A percentile compares a stretch with the other conserved stretches of the same genome.
These are phyloP conservation scores for Micropterix aruncella DNA, from an alignment of 2,888 invertebrate genomes.

Conservation along the genomic window DNA sequence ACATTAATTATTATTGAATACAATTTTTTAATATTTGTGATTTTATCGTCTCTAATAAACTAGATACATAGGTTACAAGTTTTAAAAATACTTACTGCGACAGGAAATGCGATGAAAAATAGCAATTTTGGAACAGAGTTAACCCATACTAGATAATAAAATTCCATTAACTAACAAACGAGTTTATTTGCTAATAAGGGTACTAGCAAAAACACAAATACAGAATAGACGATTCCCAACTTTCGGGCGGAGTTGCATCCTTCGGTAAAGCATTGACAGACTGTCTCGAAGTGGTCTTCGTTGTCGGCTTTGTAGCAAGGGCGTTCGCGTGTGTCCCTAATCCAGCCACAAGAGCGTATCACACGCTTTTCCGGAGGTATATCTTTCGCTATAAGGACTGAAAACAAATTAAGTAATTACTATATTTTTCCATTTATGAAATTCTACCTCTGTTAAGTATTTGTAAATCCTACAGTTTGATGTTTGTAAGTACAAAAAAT, in stretches of 20 bases:
- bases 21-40: too few relatives aligned
- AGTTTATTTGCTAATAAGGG: too few relatives aligned
- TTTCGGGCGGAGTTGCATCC: slow-evolving; percentile 38
- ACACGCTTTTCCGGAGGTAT: slow-evolving; percentile 27
- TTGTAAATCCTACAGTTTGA: background rate
- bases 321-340: slow-evolving; percentile 21
- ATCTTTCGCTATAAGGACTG: slow-evolving; percentile 22
- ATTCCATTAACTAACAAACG: too few relatives aligned
- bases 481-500: background rate
- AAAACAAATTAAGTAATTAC: slow-evolving; percentile 12
- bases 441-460: background rate
- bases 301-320: slow-evolving; percentile 46
- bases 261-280: slow-evolving; percentile 48
- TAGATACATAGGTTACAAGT: too few relatives aligned
- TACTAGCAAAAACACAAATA: too few relatives aligned
- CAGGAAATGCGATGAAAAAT: too few relatives aligned
- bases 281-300: slow-evolving; percentile 46
- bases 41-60: too few relatives aligned
- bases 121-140: too few relatives aligned
- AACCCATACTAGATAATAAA: too few relatives aligned
- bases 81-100: too few relatives aligned
- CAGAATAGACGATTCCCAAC: too few relatives aligned
- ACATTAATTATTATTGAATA: too few relatives aligned
- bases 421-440: slow-evolving; percentile 30
- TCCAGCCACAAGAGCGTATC: slow-evolving; percentile 46